Conservation (phyloP, 2,888 invertebrate species). For the Odontomyia ornata region DNA sequence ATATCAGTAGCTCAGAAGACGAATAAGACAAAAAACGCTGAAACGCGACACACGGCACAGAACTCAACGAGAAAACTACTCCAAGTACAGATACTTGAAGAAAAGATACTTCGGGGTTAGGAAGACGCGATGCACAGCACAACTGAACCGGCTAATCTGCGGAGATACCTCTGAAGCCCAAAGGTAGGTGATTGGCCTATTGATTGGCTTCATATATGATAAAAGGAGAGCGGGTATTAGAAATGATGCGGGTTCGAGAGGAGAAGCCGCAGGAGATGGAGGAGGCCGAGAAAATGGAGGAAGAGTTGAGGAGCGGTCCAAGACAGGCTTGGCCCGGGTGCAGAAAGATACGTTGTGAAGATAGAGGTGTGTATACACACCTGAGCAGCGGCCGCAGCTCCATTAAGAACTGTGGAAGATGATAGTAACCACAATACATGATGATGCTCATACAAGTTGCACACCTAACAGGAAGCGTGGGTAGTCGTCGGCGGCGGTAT, state of each 20-base stretch:
- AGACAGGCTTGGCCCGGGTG: slow-evolving; percentile 12
- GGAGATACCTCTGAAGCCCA: slow-evolving; percentile 41
- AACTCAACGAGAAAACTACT: not conserved
- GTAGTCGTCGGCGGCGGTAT: not conserved
- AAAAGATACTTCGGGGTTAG: slow-evolving; percentile 22
- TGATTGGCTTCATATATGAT: slow-evolving; percentile 43
- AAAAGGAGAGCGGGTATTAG: slow-evolving; percentile 39
- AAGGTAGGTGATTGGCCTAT: slow-evolving; percentile 45
- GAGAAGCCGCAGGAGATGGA: not conserved
- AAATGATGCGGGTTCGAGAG: not conserved
- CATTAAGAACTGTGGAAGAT: slow-evolving; percentile 1
- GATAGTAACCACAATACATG: not conserved
- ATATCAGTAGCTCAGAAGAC: not conserved
- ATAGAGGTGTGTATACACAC: slow-evolving; percentile 8
- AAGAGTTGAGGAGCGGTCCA: slow-evolving; percentile 12
- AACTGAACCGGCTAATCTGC: slow-evolving; percentile 43
- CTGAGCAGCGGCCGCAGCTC: not conserved
- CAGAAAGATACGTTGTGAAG: not conserved
- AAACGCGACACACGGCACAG: not conserved
- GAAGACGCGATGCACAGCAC: slow-evolving; percentile 43
- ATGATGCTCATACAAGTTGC: slow-evolving; percentile 18
- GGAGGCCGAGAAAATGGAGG: not conserved
- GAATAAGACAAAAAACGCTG: too few relatives aligned
- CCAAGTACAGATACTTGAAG: slow-evolving; percentile 23
- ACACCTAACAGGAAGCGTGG: slow-evolving; percentile 34